Evolutionary conservation across 2,888 invertebrate genomes (phyloP).

Genomic region (Rhogogaster chlorosoma): DNA sequence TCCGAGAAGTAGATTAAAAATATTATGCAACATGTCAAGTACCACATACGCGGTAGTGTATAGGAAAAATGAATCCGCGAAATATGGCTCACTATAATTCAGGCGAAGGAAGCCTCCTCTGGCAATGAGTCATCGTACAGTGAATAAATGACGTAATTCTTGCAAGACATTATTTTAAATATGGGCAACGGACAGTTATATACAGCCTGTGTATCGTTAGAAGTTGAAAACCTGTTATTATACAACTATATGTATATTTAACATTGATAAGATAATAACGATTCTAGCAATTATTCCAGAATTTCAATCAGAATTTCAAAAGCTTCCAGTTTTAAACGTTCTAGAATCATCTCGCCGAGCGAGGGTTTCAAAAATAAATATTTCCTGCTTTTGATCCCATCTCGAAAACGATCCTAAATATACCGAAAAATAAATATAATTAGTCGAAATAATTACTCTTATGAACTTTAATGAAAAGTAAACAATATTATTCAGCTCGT

Average conservation of each 20-base stretch:
- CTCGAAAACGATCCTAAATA: neutral
- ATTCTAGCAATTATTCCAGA: neutral
- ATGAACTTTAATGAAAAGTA: neutral
- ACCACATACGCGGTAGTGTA: neutral
- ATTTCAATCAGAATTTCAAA: neutral
- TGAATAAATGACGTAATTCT: constrained; percentile 48
- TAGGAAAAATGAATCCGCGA: constrained; percentile 25
- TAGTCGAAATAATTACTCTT: neutral
- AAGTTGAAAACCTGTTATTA: neutral
- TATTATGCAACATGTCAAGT: neutral
- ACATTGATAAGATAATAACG: neutral
- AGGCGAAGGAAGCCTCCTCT: constrained; percentile 4
- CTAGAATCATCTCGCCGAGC: neutral
- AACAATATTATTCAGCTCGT: neutral
- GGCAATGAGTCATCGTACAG: constrained; percentile 36
- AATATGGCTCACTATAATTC: constrained; percentile 22
- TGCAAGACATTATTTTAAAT: constrained; percentile 40
- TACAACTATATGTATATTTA: neutral
- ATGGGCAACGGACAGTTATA: constrained; percentile 40
- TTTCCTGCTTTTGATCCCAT: neutral
- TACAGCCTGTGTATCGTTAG: neutral
- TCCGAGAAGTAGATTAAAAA: neutral
- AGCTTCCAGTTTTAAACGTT: neutral
- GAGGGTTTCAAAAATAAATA: neutral
- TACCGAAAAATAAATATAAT: neutral